Conservation (phyloP, 2,888 invertebrate genomes). For the Apotomis turbidana region DNA sequence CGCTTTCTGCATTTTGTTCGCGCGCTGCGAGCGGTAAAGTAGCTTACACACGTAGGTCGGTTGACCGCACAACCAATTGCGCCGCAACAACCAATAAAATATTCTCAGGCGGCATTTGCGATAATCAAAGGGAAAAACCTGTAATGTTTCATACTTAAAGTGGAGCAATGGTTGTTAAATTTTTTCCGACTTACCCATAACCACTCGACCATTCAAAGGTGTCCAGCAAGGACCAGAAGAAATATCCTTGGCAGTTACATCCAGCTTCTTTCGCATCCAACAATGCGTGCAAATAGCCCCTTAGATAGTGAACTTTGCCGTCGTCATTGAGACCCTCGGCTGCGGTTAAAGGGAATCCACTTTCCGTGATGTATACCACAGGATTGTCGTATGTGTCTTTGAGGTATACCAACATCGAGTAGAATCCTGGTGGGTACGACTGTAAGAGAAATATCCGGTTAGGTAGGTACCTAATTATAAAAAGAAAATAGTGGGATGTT, state of each 20-base stretch:
- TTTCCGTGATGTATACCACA: constrained; percentile 72
- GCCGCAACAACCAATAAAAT: too few species aligned
- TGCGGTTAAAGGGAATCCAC: constrained; percentile 67
- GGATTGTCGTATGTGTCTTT: constrained; percentile 46
- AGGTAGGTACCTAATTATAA: too few species aligned
- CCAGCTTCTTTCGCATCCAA: constrained; percentile 64
- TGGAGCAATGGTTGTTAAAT: too few species aligned
- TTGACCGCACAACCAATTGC: too few species aligned
- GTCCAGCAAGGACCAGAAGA: constrained; percentile 83
- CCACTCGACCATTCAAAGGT: constrained; percentile 84
- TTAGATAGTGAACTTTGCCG: constrained; percentile 59
- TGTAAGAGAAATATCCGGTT: constrained; percentile 22
- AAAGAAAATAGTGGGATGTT: too few species aligned
- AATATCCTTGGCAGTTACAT: constrained; percentile 73
- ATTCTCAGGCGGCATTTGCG: too few species aligned
- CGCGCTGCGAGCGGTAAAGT: too few species aligned
- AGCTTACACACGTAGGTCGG: too few species aligned
- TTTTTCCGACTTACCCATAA: constrained; percentile 65
- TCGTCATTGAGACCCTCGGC: constrained; percentile 63
- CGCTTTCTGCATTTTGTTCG: too few species aligned
- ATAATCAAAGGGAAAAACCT: too few species aligned
- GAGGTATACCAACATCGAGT: constrained; percentile 44
- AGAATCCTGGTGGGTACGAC: constrained; percentile 48
- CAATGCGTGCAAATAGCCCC: constrained; percentile 62
- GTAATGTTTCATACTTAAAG: too few species aligned